phyloP scores from a whole-genome alignment of 2,797 vertebrate genomes.

The Psittacula derbiana region DNA sequence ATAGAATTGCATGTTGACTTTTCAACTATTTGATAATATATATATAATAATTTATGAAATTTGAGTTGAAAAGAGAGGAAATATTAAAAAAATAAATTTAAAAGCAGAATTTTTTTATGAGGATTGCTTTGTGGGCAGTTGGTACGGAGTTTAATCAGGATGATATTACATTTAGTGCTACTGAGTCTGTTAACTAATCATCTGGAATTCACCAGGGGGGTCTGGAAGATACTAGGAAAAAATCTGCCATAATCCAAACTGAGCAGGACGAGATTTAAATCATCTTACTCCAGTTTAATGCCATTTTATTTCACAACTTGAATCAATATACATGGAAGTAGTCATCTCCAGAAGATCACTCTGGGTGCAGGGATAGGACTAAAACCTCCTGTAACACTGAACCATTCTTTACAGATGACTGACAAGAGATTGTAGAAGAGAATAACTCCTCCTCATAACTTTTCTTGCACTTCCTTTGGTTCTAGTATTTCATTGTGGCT shows the following conservation, averaged over 20 bases:
- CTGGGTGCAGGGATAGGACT: background rate
- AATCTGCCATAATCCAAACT: background rate
- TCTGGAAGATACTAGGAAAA: background rate
- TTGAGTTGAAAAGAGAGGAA: background rate
- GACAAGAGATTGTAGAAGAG: background rate
- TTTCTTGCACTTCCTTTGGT: background rate
- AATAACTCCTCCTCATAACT: background rate
- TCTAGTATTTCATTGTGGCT: background rate
- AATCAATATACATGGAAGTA: background rate
- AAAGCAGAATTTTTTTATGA: background rate
- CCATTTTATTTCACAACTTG: background rate
- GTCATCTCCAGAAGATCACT: background rate
- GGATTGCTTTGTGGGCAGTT: background rate
- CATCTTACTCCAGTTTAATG: background rate
- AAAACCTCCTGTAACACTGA: background rate
- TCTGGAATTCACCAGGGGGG: background rate
- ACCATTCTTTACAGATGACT: too few relatives aligned
- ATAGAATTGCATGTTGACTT: background rate
- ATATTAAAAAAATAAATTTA: background rate
- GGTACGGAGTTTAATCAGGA: background rate
- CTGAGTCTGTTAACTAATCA: background rate
- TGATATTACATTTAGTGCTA: background rate
- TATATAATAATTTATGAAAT: background rate
- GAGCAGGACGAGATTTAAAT: background rate
- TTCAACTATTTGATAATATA: background rate